These are phyloP conservation scores for Bugulina stolonifera DNA, from an alignment of 2,888 invertebrate species.

Conservation along the genomic window DNA sequence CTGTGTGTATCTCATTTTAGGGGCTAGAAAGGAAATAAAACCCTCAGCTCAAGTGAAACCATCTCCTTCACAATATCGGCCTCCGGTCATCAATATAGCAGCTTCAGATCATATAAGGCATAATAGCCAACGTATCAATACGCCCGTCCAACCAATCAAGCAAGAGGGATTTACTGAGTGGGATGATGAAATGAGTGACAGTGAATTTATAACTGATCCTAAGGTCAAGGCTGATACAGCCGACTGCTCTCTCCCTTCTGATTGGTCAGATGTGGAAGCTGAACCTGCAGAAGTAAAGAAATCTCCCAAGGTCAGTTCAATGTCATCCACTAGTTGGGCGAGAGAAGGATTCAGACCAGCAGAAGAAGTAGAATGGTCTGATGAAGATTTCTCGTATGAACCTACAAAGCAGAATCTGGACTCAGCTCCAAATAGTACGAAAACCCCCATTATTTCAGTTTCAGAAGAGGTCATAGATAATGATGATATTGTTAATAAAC, in stretches of 20 bases:
- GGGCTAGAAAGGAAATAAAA: no score
- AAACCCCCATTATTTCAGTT: neutral
- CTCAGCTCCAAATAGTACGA: neutral
- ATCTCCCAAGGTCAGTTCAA: no score
- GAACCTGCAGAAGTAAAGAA: neutral
- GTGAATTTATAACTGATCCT: neutral
- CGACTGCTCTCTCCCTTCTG: neutral
- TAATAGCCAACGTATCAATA: no score
- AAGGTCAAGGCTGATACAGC: neutral
- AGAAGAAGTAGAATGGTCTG: conserved; percentile 7
- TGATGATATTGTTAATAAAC: no score
- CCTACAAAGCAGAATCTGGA: neutral
- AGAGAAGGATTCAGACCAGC: neutral
- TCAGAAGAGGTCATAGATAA: neutral
- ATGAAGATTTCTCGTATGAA: neutral
- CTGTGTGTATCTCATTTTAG: no score
- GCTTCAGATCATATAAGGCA: no score
- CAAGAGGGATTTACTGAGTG: conserved; percentile 5
- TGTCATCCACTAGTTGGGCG: neutral
- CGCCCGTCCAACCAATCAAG: no score
- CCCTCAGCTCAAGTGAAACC: no score
- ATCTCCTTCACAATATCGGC: no score
- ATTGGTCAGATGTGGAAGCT: neutral
- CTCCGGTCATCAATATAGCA: no score
- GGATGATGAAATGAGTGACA: conserved; percentile 15